phyloP scores from a whole-genome alignment of 2,888 invertebrate genomes.

The Augiades crinisus region DNA sequence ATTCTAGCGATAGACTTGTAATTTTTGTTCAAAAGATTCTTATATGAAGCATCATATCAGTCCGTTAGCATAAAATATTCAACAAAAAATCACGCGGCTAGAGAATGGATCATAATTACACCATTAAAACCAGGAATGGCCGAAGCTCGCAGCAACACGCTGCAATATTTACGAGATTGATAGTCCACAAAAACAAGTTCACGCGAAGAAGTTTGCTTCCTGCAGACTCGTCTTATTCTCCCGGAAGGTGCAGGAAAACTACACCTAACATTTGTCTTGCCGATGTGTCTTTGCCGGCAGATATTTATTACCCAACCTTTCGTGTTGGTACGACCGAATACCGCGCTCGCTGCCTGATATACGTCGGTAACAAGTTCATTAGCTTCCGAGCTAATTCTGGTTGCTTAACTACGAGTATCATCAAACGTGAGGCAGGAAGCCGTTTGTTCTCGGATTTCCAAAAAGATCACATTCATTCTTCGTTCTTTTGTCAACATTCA shows the following conservation, averaged over 20 bases:
- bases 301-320: constrained; percentile 59
- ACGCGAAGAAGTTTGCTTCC: constrained; percentile 11
- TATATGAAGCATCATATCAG: no score
- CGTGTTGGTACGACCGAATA: constrained; percentile 54
- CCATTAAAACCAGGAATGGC: background rate
- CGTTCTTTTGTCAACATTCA: constrained; percentile 4
- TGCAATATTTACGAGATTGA: background rate
- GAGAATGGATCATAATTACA: background rate
- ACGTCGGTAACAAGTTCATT: constrained; percentile 59
- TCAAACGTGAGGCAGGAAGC: constrained; percentile 53
- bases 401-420: constrained; percentile 35
- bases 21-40: no score
- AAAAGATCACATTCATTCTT: constrained; percentile 23
- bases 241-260: constrained; percentile 29
- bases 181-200: background rate
- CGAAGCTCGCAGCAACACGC: background rate
- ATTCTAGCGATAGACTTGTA: background rate
- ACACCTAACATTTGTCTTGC: constrained; percentile 62
- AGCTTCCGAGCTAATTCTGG: constrained; percentile 58
- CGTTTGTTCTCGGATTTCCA: constrained; percentile 43
- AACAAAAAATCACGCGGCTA: no score
- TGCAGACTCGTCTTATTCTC: background rate
- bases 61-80: no score
- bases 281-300: constrained; percentile 47
- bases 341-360: constrained; percentile 48